These are phyloP conservation scores for Intellagama lesueurii DNA, from an alignment of 2,797 vertebrate species.

Conservation along the genomic window DNA sequence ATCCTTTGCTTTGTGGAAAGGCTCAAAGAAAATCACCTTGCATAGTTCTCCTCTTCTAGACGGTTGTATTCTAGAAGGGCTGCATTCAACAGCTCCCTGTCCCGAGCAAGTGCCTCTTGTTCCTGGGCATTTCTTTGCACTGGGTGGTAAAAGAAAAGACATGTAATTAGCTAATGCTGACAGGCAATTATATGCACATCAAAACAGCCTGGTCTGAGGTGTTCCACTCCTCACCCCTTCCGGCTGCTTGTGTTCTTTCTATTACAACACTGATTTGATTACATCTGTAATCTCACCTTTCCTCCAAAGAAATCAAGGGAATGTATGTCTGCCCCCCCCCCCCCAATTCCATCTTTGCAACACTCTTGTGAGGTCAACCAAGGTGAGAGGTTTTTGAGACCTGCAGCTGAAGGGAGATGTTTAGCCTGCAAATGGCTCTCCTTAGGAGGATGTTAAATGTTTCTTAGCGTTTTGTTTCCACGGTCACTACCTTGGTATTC, in stretches of 20 bases:
- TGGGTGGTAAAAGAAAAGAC: conserved; percentile 59
- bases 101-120: conserved; percentile 74
- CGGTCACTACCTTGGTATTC: too few species aligned
- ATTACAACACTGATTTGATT: background rate
- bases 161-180: background rate
- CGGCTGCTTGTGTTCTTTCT: background rate
- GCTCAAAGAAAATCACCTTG: conserved; percentile 73
- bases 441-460: background rate
- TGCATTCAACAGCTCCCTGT: conserved; percentile 78
- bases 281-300: background rate
- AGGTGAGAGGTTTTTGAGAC: background rate
- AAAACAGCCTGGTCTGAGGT: background rate
- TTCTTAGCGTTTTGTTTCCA: background rate
- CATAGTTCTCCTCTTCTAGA: conserved; percentile 77
- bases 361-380: background rate
- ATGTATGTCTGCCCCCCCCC: too few species aligned
- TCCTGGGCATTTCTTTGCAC: conserved; percentile 81
- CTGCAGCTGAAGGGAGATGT: background rate
- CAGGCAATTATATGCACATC: background rate
- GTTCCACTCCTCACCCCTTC: background rate
- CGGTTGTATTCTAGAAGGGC: conserved; percentile 73
- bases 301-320: background rate
- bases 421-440: background rate
- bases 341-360: background rate
- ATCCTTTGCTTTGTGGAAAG: background rate